These are phyloP conservation scores for Lynx canadensis DNA, from an alignment of 2,113 vertebrate species.

Conservation along the genomic window DNA sequence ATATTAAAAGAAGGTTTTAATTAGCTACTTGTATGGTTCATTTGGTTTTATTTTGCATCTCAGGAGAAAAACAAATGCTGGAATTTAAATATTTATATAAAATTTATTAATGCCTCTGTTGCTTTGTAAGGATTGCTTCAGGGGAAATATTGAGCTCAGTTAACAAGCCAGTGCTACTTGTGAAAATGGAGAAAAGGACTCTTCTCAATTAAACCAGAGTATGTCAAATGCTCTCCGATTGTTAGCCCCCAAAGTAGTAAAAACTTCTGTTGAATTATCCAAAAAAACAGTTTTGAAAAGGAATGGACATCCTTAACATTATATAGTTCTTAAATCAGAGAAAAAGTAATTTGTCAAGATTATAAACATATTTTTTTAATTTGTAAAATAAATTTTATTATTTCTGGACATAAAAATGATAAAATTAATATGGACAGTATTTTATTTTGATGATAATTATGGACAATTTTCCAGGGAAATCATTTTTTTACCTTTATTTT, in stretches of 20 bases:
- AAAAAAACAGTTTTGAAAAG: not conserved
- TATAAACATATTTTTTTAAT: not conserved
- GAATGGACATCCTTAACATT: not conserved
- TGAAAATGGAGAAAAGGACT: not conserved
- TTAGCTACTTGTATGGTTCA: not conserved
- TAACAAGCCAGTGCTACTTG: not conserved
- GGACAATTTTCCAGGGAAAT: not conserved
- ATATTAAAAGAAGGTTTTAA: not conserved
- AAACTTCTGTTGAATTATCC: not conserved
- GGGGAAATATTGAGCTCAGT: not conserved
- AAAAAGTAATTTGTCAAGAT: not conserved
- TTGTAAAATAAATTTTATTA: not conserved
- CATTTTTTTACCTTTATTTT: not conserved
- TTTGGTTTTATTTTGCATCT: slow-evolving; percentile 11
- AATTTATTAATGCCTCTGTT: not conserved
- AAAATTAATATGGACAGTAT: not conserved
- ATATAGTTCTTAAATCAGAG: not conserved
- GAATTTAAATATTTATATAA: not conserved
- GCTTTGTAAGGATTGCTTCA: not conserved
- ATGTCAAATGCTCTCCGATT: not conserved
- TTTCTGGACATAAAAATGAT: not conserved
- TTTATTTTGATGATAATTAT: not conserved
- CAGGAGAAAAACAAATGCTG: not conserved
- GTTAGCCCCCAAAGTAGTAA: not conserved
- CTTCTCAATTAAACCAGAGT: not conserved